Evolutionary conservation across 2,888 invertebrate species (phyloP), one percentile per base, ranked within the genome.

Genomic region (Hetaerina titia): DNA sequence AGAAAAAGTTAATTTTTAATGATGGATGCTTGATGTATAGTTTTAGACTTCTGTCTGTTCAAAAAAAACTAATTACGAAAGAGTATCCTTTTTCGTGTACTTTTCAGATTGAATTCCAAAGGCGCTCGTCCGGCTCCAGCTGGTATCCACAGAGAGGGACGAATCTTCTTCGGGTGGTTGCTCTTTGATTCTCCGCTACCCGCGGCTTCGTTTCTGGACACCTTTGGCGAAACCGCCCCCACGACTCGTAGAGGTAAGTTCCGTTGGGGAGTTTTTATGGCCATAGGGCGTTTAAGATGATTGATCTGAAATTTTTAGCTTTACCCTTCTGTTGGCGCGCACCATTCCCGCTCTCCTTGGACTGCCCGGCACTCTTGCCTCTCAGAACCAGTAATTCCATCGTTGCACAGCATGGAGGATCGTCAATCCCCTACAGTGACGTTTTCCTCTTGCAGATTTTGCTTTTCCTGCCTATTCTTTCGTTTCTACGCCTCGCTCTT

Each of bases 361-460:
- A 81, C 19, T 19, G 69, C 22, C 69, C 69, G 69, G 31, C 81
- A 81, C 25, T 81, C 81, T 25, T 9, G 81, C 11, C 25, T 81
- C 31, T 31, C 81, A 81, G 13, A 81, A 81, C 81, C 81, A 31
- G 31, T 81, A 81, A 81, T 81, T 81, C 81, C 81, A 81, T 81
- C 81, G 81, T 81, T 31, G 81, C 31, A 15, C 25, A 81, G 81
- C 31, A 81, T 22, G 31, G 22, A 25, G 15, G 8, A 6, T 69
- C 6, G 69, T n/a, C 45, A 45, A 22, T 13, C 31, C 31, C 13
- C 31, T 25, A 25, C 25, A 31, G 13, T 22, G 81, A 81, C 81
- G 1, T 5, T 25, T 31, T 81, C 25, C 31, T 31, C 81, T 81
- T 13, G 13, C 81, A 81, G 22, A 13, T 81, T 81, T 81, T 22